Evolutionary conservation across 2,797 vertebrate genomes (phyloP).

Genomic region (Tiaroga cobitis): DNA sequence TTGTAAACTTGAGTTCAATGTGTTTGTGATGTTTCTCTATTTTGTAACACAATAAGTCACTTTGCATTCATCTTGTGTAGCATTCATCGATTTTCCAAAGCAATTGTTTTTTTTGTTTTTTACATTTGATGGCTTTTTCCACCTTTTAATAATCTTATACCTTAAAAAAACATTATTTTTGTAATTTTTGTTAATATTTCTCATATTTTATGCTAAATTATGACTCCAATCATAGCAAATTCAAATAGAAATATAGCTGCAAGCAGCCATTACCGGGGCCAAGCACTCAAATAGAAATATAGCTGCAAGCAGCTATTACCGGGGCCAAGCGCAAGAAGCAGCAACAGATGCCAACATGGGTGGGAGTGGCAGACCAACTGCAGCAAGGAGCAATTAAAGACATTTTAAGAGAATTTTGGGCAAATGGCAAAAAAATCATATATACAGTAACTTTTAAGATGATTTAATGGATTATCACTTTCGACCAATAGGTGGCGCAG

Average conservation of each 20-base stretch:
- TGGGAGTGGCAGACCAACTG: no score
- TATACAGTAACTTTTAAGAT: no score
- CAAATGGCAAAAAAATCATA: no score
- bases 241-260: not conserved
- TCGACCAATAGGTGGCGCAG: no score
- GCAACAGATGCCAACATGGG: no score
- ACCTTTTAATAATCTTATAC: not conserved
- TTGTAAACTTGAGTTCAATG: not conserved
- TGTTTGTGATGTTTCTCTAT: not conserved
- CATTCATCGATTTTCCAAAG: not conserved
- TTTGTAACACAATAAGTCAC: slow-evolving; percentile 20
- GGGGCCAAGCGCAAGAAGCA: no score
- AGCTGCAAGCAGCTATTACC: no score
- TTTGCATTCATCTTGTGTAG: slow-evolving; percentile 8
- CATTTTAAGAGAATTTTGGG: no score
- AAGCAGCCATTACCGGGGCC: no score
- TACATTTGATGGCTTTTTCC: not conserved
- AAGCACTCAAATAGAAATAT: no score
- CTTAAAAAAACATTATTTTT: not conserved
- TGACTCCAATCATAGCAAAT: not conserved
- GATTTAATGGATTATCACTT: no score
- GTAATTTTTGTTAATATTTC: not conserved
- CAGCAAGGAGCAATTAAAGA: no score
- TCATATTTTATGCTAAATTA: not conserved
- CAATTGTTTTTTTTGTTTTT: not conserved